Evolutionary conservation across 2,888 invertebrate genomes (phyloP).

Genomic region (Spatulosminthurus flaviceps): DNA sequence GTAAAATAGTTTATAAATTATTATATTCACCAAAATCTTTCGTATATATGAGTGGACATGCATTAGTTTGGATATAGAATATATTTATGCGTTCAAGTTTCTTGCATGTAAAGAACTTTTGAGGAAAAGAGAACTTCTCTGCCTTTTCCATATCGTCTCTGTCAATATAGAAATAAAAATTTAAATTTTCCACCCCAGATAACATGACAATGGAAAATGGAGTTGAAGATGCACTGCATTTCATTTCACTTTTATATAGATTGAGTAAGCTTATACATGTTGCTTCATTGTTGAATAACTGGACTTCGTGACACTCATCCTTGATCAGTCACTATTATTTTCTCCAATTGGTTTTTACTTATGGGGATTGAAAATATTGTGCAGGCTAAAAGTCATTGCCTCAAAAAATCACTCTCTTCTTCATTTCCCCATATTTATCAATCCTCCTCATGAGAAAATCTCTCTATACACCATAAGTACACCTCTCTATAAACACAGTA

Average conservation of each 20-base stretch:
- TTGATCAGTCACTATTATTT: slow-evolving; percentile 28
- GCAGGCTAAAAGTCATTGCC: neutral
- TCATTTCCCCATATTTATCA: neutral
- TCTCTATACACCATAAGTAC: too few relatives aligned
- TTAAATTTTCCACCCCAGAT: slow-evolving; percentile 4
- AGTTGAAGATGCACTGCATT: slow-evolving; percentile 9
- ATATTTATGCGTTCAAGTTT: too few relatives aligned
- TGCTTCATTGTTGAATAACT: neutral
- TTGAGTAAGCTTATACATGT: neutral
- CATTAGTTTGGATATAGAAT: too few relatives aligned
- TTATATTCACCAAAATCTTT: too few relatives aligned
- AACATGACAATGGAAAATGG: neutral
- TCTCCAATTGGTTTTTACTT: slow-evolving; percentile 7
- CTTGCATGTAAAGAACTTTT: too few relatives aligned
- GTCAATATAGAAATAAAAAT: neutral
- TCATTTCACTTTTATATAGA: slow-evolving; percentile 30
- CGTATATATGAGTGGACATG: too few relatives aligned
- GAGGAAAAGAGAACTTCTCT: too few relatives aligned
- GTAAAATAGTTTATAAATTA: too few relatives aligned
- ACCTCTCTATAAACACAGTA: neutral
- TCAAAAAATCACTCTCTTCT: neutral
- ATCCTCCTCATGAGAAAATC: neutral
- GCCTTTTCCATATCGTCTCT: too few relatives aligned
- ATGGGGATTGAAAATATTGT: neutral
- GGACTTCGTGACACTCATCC: slow-evolving; percentile 20